Percentiles rank a stretch among this genome's conserved stretches.
Evolutionary conservation across 2,888 invertebrate genomes (phyloP).

Genomic region (Drosophila atroscutellata): DNA sequence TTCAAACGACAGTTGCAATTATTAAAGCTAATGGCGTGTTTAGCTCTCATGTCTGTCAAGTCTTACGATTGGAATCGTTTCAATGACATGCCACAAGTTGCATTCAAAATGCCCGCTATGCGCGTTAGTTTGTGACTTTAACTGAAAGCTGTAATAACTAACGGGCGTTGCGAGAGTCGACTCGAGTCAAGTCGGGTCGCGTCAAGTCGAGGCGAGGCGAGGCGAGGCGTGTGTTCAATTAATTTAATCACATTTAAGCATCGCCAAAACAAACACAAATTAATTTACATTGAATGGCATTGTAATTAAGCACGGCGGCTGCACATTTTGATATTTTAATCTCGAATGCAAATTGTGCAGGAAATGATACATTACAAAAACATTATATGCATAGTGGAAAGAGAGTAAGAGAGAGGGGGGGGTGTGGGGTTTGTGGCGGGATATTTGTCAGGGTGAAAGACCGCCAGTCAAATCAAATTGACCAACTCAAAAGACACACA

Average conservation of each 20-base stretch:
- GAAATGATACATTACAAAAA: conserved; percentile 72
- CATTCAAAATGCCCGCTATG: conserved; percentile 12
- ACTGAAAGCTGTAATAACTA: conserved; percentile 10
- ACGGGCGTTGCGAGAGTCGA: background rate
- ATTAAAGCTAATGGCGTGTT: conserved; percentile 6
- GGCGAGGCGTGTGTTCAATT: conserved; percentile 51
- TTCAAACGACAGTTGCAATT: conserved; percentile 17
- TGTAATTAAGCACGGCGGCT: conserved; percentile 66
- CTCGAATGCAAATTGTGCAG: conserved; percentile 70
- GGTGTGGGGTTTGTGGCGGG: background rate
- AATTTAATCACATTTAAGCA: conserved; percentile 65
- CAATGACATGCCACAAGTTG: conserved; percentile 27
- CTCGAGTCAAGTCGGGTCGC: too few relatives aligned
- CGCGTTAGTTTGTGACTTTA: conserved; percentile 1
- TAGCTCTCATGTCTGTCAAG: conserved; percentile 20
- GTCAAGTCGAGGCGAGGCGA: background rate
- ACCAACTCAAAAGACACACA: conserved; percentile 27
- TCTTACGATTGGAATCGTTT: conserved; percentile 29
- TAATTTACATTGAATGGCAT: conserved; percentile 71
- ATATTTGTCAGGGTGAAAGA: conserved; percentile 37
- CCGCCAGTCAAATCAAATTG: conserved; percentile 53
- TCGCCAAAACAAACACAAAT: conserved; percentile 51
- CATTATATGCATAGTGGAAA: background rate
- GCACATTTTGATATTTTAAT: conserved; percentile 71
- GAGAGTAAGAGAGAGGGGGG: too few relatives aligned